Conservation (phyloP, 2,113 vertebrate species). For the Tor tambroides region DNA sequence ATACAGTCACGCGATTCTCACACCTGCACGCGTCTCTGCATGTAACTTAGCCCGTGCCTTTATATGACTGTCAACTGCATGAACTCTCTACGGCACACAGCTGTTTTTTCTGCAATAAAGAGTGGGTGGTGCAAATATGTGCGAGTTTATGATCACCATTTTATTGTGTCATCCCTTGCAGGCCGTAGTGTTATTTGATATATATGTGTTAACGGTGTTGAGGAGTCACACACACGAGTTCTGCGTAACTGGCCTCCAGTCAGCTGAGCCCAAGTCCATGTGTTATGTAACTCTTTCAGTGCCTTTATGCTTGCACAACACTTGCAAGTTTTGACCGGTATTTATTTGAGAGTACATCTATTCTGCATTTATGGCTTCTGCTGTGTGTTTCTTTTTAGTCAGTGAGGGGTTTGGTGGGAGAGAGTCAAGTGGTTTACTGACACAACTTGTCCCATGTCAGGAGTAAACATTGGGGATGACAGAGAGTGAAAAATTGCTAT, state of each 20-base stretch:
- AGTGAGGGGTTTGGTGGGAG: neutral
- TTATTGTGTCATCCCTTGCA: neutral
- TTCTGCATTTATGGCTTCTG: neutral
- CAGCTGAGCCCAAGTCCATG: neutral
- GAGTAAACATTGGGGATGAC: neutral
- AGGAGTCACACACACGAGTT: neutral
- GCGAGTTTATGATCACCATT: neutral
- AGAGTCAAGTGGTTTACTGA: too few relatives aligned
- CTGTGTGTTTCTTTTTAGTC: neutral
- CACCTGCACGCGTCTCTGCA: too few relatives aligned
- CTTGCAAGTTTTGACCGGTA: neutral
- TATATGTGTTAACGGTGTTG: neutral
- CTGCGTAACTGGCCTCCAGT: neutral
- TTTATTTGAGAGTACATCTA: neutral
- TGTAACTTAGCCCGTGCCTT: too few relatives aligned
- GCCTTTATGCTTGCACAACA: neutral
- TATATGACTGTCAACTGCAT: too few relatives aligned
- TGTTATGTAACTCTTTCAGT: neutral
- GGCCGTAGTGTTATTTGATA: neutral
- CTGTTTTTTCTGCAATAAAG: neutral
- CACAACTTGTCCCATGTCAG: neutral
- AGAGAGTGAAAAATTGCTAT: neutral
- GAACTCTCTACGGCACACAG: neutral
- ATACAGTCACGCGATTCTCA: too few relatives aligned
- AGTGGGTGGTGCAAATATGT: neutral